Conservation (phyloP, 2,797 vertebrate species). For the Lepus townsendii region DNA sequence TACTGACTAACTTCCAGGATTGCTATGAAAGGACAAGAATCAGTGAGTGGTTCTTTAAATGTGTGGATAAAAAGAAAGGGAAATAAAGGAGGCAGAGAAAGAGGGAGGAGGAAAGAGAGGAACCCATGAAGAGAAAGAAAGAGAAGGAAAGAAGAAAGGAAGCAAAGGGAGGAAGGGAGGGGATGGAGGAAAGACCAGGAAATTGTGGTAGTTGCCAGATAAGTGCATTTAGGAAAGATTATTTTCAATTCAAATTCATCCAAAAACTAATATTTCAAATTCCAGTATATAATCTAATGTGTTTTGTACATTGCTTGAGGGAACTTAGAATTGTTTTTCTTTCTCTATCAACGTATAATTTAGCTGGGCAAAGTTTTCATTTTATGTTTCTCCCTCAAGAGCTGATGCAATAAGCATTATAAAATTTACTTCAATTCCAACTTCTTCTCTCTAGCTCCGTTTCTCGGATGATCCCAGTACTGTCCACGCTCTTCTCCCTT, state of each 20-base stretch:
- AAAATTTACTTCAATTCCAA: background rate
- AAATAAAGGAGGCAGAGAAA: no score
- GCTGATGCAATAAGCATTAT: background rate
- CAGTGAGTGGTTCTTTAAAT: background rate
- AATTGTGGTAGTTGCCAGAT: accelerated
- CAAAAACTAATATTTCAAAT: background rate
- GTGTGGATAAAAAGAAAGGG: background rate
- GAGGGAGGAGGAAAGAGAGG: accelerated
- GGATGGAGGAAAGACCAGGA: accelerated
- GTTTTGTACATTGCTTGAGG: background rate
- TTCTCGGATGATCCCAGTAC: background rate
- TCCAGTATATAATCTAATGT: background rate
- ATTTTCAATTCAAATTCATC: background rate
- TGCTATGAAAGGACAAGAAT: background rate
- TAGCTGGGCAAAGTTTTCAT: background rate
- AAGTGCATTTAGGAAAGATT: background rate
- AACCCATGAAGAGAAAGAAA: no score
- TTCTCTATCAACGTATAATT: background rate
- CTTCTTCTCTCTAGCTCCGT: background rate
- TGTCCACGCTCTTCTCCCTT: background rate
- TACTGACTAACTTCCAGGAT: background rate
- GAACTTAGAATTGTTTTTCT: background rate
- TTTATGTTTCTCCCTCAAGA: background rate
- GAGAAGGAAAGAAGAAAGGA: no score
- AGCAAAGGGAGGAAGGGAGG: background rate